Evolutionary conservation across 1,140 invertebrate species (phyloP), one percentile per base, ranked within the genome.

Genomic region (Steinernema khuongi): DNA sequence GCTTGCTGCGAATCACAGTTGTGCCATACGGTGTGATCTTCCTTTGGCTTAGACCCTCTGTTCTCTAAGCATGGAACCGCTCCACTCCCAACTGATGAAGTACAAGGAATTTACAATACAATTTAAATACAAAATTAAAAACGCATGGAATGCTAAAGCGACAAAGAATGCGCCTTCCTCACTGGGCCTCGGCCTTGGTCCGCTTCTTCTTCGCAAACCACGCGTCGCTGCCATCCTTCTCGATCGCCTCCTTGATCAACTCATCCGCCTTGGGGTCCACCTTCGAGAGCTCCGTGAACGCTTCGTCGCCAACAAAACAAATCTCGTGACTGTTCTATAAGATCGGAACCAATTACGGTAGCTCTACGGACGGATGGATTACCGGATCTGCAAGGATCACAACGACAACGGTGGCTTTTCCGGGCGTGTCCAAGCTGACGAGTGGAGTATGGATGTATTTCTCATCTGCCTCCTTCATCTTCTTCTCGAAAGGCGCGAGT

Each of bases 321-420:
- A 99, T 98, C 88, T 98, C 95, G 88, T 98, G 95, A 0, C 90
- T 93, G 88, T 98, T 94, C 91, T 90, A n/a, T n/a, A n/a, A n/a
- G 71, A 80, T 88, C 30, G 67, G 19, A 14, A 14, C 28, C 19
- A 41, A 11, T 43, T 73, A 60, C 14, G 26, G 26, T n/a, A 60
- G 19, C 50, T 60, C 4, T 11, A 7, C n/a, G n/a, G 26, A 29
- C 17, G 41, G 17, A 31, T 31, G 30, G 41, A 85, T 87, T 87
- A 91, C 90, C 0, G 95, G 95, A 88, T 98, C 96, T 31, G 92
- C 92, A 4, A 97, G 87, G 81, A 99, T 98, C 26, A 98, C 92
- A 30, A 99, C 96, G 74, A 92, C 88, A 0, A 98, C 96, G 7
- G 92, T 92, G 1, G 94, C 94, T 87, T 99, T 99, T 67, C 93